Percentiles rank a stretch among this genome's conserved stretches.
Evolutionary conservation across 2,888 invertebrate genomes (phyloP).

Genomic region (Petrolisthes cinctipes): DNA sequence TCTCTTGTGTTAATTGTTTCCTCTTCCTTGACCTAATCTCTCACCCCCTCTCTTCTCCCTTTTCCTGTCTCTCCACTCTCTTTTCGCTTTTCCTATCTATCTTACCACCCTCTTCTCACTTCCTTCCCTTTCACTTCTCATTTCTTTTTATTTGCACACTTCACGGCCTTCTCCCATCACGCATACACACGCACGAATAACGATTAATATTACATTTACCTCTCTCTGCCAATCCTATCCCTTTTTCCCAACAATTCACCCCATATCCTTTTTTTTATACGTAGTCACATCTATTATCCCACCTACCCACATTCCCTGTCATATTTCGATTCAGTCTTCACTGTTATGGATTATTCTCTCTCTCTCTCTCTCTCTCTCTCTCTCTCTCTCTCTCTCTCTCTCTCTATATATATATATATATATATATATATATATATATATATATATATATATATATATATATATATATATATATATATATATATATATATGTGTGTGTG

Average conservation of each 20-base stretch:
- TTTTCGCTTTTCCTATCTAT: not conserved
- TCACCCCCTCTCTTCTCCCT: not conserved
- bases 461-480: not conserved
- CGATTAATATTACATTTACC: not conserved
- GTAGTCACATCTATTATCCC: no score
- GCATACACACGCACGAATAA: no score
- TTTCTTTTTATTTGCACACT: no score
- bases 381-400: conserved; percentile 10
- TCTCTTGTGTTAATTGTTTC: not conserved
- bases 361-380: conserved; percentile 1
- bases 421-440: not conserved
- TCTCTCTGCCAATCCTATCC: not conserved
- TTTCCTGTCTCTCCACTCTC: not conserved
- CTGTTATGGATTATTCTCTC: not conserved
- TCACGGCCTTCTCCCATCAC: no score
- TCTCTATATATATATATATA: not conserved
- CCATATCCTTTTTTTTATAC: no score
- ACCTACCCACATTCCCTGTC: not conserved
- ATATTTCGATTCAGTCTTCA: not conserved
- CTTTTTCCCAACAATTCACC: no score
- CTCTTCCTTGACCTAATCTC: not conserved
- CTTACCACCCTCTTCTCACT: not conserved
- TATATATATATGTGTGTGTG: not conserved
- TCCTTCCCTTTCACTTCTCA: not conserved
- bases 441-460: not conserved